Base-by-base conservation (phyloP, 2,888 invertebrate genomes). In the Doris montereyensis region DNA sequence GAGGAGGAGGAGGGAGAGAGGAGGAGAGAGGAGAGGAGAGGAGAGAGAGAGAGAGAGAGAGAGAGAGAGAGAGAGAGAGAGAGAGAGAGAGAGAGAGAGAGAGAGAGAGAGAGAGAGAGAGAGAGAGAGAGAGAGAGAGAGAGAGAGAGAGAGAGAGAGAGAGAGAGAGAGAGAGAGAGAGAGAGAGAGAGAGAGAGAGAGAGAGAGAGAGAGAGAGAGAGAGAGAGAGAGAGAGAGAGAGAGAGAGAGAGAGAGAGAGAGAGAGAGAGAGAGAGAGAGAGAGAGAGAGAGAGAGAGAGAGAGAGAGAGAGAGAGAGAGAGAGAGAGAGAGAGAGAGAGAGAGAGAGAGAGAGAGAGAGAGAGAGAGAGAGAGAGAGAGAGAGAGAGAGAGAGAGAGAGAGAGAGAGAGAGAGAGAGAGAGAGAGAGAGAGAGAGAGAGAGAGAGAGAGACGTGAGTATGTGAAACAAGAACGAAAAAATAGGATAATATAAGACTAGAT, bases 21-120 rank as follows among this genome's bases (percentile, higher is more conserved):
- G 65, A 1, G 65, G 26, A 26, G 24, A 30, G 30, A 24, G 28
- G 17, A 28, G 10, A 60, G 28, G 10, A 62, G 5, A 26, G 34
- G 8, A 28, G 70, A 24, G 26, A 21, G 70, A 28, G 67, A 32
- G 26, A 13, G 21, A 62, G 8, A 65, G 21, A 76, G 24, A 30
- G 68, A 26, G 67, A 35, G 60, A n/a, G 58, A 1, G 1, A 21
- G 62, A 34, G 72, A 17, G 57, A 68, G 57, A 26, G 68, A 8
- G 24, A n/a, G 68, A 30, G 77, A 26, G 52, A 57, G 30, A 26
- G 30, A 52, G 24, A 65, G 24, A 41, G 71, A 28, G 70, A 70
- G 34, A 30, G 58, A 8, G 13, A 28, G 62, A 34, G 72, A 17
- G 24, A 74, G 74, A 68, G 68, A 68, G 68, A 68, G 68, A 68